Conservation (phyloP, 2,113 vertebrate genomes). For the Chionis minor region DNA sequence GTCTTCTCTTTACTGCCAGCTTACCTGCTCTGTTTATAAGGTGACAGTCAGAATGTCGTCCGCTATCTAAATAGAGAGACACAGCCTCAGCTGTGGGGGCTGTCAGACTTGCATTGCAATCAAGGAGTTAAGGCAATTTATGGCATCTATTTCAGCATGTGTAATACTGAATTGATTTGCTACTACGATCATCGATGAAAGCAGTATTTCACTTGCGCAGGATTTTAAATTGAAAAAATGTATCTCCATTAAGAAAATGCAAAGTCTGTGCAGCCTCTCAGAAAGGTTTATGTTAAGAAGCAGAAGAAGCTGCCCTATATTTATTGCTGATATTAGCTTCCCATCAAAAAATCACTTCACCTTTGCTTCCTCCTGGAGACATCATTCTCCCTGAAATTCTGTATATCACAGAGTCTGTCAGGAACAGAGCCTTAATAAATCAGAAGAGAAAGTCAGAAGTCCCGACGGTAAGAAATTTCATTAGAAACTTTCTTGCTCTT, state of each 20-base stretch:
- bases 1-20: neutral
- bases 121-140: neutral
- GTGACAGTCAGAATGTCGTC: neutral
- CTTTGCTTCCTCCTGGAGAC: neutral
- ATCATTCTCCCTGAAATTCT: neutral
- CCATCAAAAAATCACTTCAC: neutral
- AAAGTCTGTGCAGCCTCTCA: neutral
- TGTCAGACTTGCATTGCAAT: neutral
- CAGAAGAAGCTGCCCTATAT: neutral
- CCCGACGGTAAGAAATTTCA: neutral
- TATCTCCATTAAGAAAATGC: constrained; percentile 3
- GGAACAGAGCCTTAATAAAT: neutral
- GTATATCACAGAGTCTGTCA: neutral
- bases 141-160: neutral
- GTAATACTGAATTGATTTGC: constrained; percentile 21
- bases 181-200: neutral
- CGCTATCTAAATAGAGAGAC: neutral
- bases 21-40: neutral
- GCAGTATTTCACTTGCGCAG: neutral
- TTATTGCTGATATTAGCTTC: neutral
- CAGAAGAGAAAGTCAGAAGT: neutral
- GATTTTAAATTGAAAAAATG: constrained; percentile 36
- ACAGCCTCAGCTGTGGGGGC: neutral
- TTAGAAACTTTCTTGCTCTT: neutral
- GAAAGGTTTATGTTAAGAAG: neutral